Base-by-base conservation (phyloP, 2,113 vertebrate genomes). In the Campylorhamphus procurvoides region DNA sequence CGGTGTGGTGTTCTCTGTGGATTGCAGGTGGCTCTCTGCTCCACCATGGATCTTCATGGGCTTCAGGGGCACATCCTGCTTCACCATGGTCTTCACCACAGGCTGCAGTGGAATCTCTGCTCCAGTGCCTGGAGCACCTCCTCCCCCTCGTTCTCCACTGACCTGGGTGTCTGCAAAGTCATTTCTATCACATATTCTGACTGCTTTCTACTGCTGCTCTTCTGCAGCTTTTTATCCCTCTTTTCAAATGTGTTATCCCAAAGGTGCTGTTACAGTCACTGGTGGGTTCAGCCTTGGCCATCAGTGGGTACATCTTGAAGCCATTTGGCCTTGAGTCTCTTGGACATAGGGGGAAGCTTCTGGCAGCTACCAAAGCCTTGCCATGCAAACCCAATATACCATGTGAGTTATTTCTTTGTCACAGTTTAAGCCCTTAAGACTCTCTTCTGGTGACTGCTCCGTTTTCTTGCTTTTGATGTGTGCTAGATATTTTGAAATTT, bases 401-500 rank as follows among this genome's bases (percentile, higher is more conserved):
- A 15, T 95, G 91, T 94, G 93, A 94, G 75, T 95, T 96, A 93
- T 87, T 97, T 93, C 91, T 97, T 97, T 97, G 95, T 94, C 95
- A 95, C 84, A 93, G 68, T 95, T 94, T 95, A 84, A 93, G 37
- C 73, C 62, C 37, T 93, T 91, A n/a, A n/a, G 81, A 84, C 69
- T 92, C 5, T 86, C 58, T 89, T 84, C 73, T 84, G 49, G 56
- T 79, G 84, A 84, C 91, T 92, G 80, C 84, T 89, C 62, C 53
- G 23, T 94, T 95, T 90, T 89, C 84, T 68, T 91, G 44, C 31
- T 85, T 84, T 89, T 96, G 73, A 49, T 49, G 28, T 35, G 35
- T 79, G 58, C 78, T 93, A 89, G 77, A 62, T 91, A 82, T 74
- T 95, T 92, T 62, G 89, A 95, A 91, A 89, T 91, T 33, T 96